A percentile compares a stretch with the other conserved stretches of the same genome.
Evolutionary conservation across 2,797 vertebrate genomes (phyloP).

Genomic region (Tarsius wallacei): DNA sequence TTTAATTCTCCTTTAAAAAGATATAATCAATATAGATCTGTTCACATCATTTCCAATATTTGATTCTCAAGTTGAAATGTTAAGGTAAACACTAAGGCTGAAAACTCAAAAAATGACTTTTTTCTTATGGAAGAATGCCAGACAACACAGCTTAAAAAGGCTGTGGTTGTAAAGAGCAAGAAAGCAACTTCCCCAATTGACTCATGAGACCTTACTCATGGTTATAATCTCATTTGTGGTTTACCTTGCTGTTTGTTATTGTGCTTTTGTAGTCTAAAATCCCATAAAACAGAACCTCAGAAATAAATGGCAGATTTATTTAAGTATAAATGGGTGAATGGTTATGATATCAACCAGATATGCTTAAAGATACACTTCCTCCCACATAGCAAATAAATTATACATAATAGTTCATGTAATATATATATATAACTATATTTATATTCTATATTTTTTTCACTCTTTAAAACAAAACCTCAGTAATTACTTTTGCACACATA

Average conservation of each 20-base stretch:
- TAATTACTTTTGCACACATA: constrained; percentile 91
- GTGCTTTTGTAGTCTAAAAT: constrained; percentile 48
- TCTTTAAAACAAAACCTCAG: not conserved
- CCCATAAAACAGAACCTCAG: constrained; percentile 15
- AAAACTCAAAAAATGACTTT: too few species aligned
- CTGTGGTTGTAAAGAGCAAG: not conserved
- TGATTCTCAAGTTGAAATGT: not conserved
- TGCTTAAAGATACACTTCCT: not conserved
- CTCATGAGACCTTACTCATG: not conserved
- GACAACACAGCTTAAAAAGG: constrained; percentile 11
- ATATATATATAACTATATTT: too few species aligned
- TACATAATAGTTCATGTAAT: too few species aligned
- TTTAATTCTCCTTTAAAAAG: not conserved
- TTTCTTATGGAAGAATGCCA: too few species aligned
- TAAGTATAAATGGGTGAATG: not conserved
- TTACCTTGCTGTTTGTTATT: not conserved
- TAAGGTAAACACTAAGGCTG: not conserved
- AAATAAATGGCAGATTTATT: not conserved
- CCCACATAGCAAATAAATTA: not conserved
- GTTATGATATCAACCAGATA: not conserved
- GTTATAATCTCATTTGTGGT: constrained; percentile 45
- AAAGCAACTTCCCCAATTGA: not conserved
- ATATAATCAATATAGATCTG: not conserved
- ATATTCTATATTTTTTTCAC: not conserved
- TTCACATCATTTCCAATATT: not conserved